A percentile compares a stretch with the other conserved stretches of the same genome.
Conservation (phyloP, 2,113 vertebrate genomes). For the Pipa parva region DNA sequence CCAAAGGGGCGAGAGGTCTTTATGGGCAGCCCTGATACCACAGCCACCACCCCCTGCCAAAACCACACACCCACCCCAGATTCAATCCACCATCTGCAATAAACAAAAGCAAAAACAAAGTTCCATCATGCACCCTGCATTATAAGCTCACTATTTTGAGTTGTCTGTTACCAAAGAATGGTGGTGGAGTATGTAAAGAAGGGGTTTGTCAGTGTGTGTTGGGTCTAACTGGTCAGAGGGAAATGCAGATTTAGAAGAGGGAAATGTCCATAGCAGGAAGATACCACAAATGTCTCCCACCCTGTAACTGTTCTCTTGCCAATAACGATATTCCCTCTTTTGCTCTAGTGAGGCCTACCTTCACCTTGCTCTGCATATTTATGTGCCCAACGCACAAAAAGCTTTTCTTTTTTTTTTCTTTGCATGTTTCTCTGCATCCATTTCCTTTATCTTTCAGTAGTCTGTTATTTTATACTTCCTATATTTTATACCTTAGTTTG, state of each 20-base stretch:
- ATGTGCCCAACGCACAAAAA: background rate
- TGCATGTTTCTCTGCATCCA: background rate
- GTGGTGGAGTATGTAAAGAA: slow-evolving; percentile 43
- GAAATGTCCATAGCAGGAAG: slow-evolving; percentile 34
- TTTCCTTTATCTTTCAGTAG: background rate
- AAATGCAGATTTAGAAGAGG: slow-evolving; percentile 45
- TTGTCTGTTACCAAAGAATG: slow-evolving; percentile 43
- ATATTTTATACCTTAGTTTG: background rate
- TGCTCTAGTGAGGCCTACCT: background rate
- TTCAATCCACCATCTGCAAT: slow-evolving; percentile 40
- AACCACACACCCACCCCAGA: slow-evolving; percentile 24
- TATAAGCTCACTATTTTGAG: slow-evolving; percentile 50
- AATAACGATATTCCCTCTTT: slow-evolving; percentile 5
- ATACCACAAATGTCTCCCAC: background rate
- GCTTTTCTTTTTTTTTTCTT: background rate
- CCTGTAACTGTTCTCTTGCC: background rate
- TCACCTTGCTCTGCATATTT: background rate
- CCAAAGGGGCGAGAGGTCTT: slow-evolving; percentile 42
- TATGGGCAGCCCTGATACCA: slow-evolving; percentile 22
- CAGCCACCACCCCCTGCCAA: slow-evolving; percentile 27
- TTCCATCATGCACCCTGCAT: slow-evolving; percentile 49
- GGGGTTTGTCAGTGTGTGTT: slow-evolving; percentile 53
- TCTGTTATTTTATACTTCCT: background rate
- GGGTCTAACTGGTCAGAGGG: slow-evolving; percentile 41
- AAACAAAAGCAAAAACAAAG: slow-evolving; percentile 53